These are phyloP conservation scores for Petaurus breviceps DNA, from an alignment of 2,113 vertebrate genomes.

Conservation along the genomic window DNA sequence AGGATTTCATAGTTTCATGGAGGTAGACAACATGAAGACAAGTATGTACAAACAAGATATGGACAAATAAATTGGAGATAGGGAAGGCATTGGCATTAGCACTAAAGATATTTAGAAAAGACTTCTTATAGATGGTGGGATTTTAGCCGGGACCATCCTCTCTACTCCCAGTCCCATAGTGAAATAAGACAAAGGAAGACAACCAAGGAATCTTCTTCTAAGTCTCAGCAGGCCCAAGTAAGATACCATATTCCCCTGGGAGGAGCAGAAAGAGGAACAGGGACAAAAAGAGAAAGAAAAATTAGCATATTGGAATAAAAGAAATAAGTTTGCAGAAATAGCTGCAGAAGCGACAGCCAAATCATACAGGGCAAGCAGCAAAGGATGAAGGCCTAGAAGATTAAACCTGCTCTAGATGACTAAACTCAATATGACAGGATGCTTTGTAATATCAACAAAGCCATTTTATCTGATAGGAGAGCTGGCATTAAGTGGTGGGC, in stretches of 20 bases:
- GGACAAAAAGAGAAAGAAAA: background rate
- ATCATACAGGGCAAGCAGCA: background rate
- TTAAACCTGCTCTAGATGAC: background rate
- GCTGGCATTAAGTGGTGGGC: background rate
- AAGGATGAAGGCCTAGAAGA: background rate
- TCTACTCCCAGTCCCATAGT: background rate
- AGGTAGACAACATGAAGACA: background rate
- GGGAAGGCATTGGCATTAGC: background rate
- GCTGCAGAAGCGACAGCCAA: background rate
- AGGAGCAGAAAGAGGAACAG: slow-evolving; percentile 22
- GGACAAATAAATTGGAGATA: background rate
- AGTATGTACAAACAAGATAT: background rate
- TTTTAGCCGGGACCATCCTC: background rate
- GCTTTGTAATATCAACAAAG: background rate
- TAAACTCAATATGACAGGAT: background rate
- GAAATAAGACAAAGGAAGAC: background rate
- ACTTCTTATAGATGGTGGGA: background rate
- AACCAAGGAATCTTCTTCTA: background rate
- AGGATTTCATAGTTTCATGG: background rate
- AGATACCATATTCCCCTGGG: slow-evolving; percentile 10
- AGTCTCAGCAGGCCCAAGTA: background rate
- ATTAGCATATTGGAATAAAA: slow-evolving; percentile 26
- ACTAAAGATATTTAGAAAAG: accelerated
- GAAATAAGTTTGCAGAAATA: slow-evolving; percentile 23
- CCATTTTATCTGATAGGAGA: background rate